Evolutionary conservation across 1,140 invertebrate genomes (phyloP), one percentile per base, ranked within the genome.

Genomic region (Platyura marginata): DNA sequence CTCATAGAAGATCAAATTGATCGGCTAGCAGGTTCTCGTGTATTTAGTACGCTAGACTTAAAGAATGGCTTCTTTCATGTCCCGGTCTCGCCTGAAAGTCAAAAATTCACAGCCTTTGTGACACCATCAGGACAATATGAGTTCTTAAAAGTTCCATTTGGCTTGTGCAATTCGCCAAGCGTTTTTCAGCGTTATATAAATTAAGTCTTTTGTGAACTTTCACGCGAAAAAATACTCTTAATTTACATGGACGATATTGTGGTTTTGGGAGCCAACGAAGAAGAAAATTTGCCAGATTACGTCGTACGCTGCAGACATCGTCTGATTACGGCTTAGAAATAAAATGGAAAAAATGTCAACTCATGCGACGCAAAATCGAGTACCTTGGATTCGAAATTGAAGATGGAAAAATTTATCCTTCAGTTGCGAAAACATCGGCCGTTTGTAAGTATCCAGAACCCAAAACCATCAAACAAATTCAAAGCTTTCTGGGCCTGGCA

Each of bases 71-170:
- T 62, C 49, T 54, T 51, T 47, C 50, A 59, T 41, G 50, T 59
- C 8, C 3, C 9, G 16, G 45, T 59, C 3, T 40, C 48, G 11
- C 44, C 51, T 44, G 40, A 51, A 3, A 51, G 49, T 29, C 19
- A 46, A 43, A 43, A 53, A 15, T 44, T 29, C 29, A 62, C 61
- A 3, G 62, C 53, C 0, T 64, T 64, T 40, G 56, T 64, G 5
- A 66, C 59, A 0, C 55, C 54, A 0, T 61, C 63, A 40, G 49
- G 41, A 3, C 55, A 56, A 29, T 71, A 65, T 43, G 63, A 65
- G 2, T 56, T 54, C 39, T 74, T 71, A 68, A 65, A 52, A 62
- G 55, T 56, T 37, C 57, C 57, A 1, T 61, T 59, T 45, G 56
- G 60, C 6, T 37, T 61, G 1, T 46, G 46, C 18, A 60, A 56